A percentile compares a stretch with the other conserved stretches of the same genome.
Evolutionary conservation across 2,888 invertebrate species (phyloP).

Genomic region (Julus scanicus): DNA sequence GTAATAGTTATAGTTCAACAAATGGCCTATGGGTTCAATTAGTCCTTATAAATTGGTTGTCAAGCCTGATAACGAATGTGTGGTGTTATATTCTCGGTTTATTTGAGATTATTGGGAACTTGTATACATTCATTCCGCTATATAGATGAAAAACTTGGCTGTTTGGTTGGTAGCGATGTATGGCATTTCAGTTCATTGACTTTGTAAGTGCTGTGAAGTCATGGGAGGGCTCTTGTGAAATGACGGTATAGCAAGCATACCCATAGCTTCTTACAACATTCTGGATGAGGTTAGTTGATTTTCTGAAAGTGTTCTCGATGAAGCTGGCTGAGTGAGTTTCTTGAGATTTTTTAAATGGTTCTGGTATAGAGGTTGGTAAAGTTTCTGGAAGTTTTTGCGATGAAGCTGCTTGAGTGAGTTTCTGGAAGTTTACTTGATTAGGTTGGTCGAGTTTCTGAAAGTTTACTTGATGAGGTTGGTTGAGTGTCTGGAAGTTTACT

Average conservation of each 20-base stretch:
- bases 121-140: background rate
- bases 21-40: background rate
- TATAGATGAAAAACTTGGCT: background rate
- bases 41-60: background rate
- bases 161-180: background rate
- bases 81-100: background rate
- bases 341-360: background rate
- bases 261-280: background rate
- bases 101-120: background rate
- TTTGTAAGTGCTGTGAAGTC: background rate
- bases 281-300: background rate
- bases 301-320: background rate
- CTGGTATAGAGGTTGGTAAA: background rate
- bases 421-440: too few relatives aligned
- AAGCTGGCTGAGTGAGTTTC: background rate
- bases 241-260: background rate
- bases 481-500: too few relatives aligned
- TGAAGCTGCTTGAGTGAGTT: too few relatives aligned
- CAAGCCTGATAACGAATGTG: background rate
- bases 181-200: constrained; percentile 30
- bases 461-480: too few relatives aligned
- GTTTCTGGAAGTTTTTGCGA: too few relatives aligned
- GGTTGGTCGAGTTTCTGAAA: too few relatives aligned
- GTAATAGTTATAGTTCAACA: background rate
- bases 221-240: background rate